Evolutionary conservation across 2,113 vertebrate species (phyloP).

Genomic region (Dunckerocampus dactyliophorus): DNA sequence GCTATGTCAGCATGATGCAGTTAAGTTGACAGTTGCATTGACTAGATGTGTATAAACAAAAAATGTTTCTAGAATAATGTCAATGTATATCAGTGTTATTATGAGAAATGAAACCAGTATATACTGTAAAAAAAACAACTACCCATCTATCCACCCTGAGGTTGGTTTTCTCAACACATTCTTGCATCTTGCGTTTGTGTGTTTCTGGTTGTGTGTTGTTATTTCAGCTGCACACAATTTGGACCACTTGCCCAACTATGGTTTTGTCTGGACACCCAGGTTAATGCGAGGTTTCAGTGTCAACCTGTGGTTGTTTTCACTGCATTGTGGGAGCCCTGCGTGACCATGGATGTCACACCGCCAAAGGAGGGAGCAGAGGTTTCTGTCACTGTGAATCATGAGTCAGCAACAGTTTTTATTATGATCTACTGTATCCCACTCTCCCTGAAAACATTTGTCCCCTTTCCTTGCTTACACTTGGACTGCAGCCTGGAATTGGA

Average conservation of each 20-base stretch:
- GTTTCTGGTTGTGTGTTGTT: constrained; percentile 36
- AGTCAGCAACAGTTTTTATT: constrained; percentile 41
- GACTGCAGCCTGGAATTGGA: constrained; percentile 9
- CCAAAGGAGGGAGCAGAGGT: constrained; percentile 27
- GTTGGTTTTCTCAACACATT: constrained; percentile 8
- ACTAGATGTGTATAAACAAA: too few relatives aligned
- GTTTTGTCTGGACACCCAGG: constrained; percentile 24
- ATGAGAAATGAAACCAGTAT: not conserved
- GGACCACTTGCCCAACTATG: constrained; percentile 24
- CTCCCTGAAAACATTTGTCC: constrained; percentile 35
- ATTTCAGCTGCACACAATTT: constrained; percentile 45
- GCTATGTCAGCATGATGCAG: too few relatives aligned
- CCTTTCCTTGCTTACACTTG: constrained; percentile 26
- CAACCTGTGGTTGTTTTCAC: constrained; percentile 36
- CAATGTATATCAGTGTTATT: not conserved
- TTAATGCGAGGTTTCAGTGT: constrained; percentile 44
- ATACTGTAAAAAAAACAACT: not conserved
- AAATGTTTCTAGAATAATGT: too few relatives aligned
- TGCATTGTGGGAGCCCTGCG: constrained; percentile 47
- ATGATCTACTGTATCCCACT: constrained; percentile 36
- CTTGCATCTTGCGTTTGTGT: constrained; percentile 13
- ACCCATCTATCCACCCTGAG: not conserved
- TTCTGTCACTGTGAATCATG: constrained; percentile 45
- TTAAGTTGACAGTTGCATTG: too few relatives aligned
- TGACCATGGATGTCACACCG: constrained; percentile 36